phyloP scores from a whole-genome alignment of 2,797 vertebrate genomes.

The Poeciliopsis presidionis region DNA sequence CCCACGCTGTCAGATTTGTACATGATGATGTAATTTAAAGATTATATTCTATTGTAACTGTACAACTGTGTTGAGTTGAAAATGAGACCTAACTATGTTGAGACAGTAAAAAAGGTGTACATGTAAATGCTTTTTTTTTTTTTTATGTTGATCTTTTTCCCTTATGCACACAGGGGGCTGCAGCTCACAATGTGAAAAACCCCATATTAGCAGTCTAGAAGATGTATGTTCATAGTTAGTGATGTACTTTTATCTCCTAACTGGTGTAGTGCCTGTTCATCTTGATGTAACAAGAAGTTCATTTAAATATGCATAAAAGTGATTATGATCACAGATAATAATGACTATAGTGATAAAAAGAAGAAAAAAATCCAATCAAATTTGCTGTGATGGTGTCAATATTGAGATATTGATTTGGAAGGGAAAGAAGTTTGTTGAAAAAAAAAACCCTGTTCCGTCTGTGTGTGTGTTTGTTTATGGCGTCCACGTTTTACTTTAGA shows the following conservation, averaged over 20 bases:
- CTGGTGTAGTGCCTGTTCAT: conserved; percentile 88
- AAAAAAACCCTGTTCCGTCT: conserved; percentile 48
- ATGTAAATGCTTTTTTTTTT: conserved; percentile 85
- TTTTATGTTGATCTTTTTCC: conserved; percentile 82
- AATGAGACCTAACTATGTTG: conserved; percentile 80
- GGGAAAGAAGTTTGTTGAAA: conserved; percentile 80
- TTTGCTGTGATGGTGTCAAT: conserved; percentile 82
- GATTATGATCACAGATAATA: conserved; percentile 77
- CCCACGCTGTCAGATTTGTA: conserved; percentile 84
- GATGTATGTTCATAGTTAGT: conserved; percentile 85
- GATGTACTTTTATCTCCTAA: conserved; percentile 85
- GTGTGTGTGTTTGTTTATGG: conserved; percentile 50
- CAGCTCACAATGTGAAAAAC: conserved; percentile 74
- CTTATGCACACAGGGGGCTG: conserved; percentile 79
- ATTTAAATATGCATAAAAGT: conserved; percentile 86
- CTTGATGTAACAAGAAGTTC: conserved; percentile 82
- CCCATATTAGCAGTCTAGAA: conserved; percentile 80
- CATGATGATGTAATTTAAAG: conserved; percentile 89
- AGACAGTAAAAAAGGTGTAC: conserved; percentile 81
- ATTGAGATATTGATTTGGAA: conserved; percentile 81
- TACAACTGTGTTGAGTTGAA: conserved; percentile 86
- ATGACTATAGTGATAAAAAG: conserved; percentile 70
- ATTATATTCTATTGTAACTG: conserved; percentile 87
- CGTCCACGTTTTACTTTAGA: not conserved
- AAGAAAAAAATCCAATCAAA: conserved; percentile 69